Percentiles rank a stretch among this genome's conserved stretches.
These are phyloP conservation scores for Meliscaeva auricollis DNA, from an alignment of 2,888 invertebrate species.

Conservation along the genomic window DNA sequence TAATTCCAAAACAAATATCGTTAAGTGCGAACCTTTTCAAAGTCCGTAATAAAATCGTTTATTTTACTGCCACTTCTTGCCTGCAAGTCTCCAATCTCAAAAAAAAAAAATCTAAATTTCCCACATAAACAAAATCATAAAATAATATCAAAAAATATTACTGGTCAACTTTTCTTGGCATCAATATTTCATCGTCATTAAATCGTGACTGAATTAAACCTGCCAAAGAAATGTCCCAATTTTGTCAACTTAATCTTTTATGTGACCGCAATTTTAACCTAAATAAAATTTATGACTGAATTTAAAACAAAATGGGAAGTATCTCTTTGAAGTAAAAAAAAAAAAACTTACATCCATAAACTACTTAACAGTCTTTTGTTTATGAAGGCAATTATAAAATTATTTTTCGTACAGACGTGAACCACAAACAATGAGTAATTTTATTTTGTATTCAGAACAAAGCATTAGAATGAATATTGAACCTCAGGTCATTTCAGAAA, in stretches of 20 bases:
- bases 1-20: too few species aligned
- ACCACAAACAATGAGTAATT: neutral
- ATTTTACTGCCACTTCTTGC: too few species aligned
- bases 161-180: too few species aligned
- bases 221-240: neutral
- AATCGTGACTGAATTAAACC: slow-evolving; percentile 2
- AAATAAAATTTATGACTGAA: neutral
- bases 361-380: too few species aligned
- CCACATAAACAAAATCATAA: too few species aligned
- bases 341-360: neutral
- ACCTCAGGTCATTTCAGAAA: slow-evolving; percentile 38
- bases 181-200: neutral
- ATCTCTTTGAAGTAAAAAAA: neutral
- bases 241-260: neutral
- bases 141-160: too few species aligned
- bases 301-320: neutral
- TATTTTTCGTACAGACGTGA: neutral
- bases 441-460: slow-evolving; percentile 49
- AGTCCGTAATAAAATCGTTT: too few species aligned
- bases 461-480: slow-evolving; percentile 13
- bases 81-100: too few species aligned
- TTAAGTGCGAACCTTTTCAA: too few species aligned
- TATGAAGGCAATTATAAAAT: neutral
- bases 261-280: neutral
- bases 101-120: too few species aligned